A percentile compares a stretch with the other conserved stretches of the same genome.
Conservation (phyloP, 1,140 invertebrate species). For the Lordiphosa mommai region DNA sequence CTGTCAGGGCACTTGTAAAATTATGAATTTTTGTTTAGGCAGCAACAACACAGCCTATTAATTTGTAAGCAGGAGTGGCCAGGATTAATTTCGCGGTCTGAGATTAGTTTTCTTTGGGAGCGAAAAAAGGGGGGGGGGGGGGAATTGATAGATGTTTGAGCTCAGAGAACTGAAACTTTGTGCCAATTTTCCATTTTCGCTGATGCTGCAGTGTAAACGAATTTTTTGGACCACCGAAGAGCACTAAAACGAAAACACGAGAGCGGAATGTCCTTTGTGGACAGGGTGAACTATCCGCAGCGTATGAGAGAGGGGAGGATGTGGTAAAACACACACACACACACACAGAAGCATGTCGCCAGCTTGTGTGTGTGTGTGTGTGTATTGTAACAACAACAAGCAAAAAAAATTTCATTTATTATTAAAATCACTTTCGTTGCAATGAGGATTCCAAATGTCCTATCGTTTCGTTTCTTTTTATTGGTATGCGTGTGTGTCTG, state of each 20-base stretch:
- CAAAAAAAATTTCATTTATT: constrained; percentile 71
- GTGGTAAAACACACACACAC: no score
- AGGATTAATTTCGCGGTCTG: constrained; percentile 45
- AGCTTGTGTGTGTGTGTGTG: not conserved
- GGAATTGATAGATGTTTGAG: constrained; percentile 26
- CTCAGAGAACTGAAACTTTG: constrained; percentile 1
- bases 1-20: constrained; percentile 26
- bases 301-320: not conserved
- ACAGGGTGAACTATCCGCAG: constrained; percentile 2
- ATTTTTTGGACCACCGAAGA: constrained; percentile 23
- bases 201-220: constrained; percentile 14
- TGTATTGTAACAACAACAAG: not conserved
- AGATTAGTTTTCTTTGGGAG: constrained; percentile 53
- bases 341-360: no score
- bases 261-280: constrained; percentile 31
- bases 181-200: constrained; percentile 8
- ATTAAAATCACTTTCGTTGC: constrained; percentile 79
- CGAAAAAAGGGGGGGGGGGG: not conserved
- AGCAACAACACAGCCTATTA: constrained; percentile 42
- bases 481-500: constrained; percentile 58
- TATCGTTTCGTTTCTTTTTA: constrained; percentile 75
- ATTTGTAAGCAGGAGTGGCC: constrained; percentile 63
- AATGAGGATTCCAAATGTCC: constrained; percentile 76
- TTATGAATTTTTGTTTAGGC: constrained; percentile 47
- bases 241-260: constrained; percentile 27